Base-by-base conservation (phyloP, 2,797 vertebrate species). In the Propithecus deckenii region DNA sequence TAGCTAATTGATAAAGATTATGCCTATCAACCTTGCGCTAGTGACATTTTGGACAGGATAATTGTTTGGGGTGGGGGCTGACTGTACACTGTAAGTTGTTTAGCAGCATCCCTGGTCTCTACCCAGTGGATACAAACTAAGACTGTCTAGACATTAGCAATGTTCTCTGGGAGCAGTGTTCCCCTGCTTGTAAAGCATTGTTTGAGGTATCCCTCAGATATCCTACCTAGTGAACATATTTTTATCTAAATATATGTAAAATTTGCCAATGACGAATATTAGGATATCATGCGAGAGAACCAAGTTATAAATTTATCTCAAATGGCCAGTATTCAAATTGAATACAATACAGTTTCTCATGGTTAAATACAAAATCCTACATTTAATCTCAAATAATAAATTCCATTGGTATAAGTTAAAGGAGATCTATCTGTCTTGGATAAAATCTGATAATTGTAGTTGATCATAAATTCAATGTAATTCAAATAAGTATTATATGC, bases 321-420 rank as follows among this genome's bases (percentile, higher is more conserved):
- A 87, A 10, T 85, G 20, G 30, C 4, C 38, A 63, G 67, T 52
- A 65, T 91, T 93, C 23, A 89, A 67, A 81, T 84, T 85, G 14
- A 72, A 46, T 30, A 78, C 25, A 86, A 55, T 78, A 74, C 65
- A 25, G 69, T 67, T 75, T 91, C 75, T 92, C 18, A 32, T 59
- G n/a, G 57, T 63, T 74, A 59, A 17, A 85, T 35, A 41, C 46
- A 93, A 90, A 96, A n/a, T 69, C 8, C 32, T 80, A 32, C 1
- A 61, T 69, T 91, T 83, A 96, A 61, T 63, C 61, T 94, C 23
- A 93, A 89, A 89, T 84, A 71, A 55, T 41, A 89, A 63, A 76
- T 35, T 72, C 28, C 18, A n/a, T 55, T 86, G 28, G 23, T 59
- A 52, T 17, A 74, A 57, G 50, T 65, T 67, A 88, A 96, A 88